These are phyloP conservation scores for Raja brachyura DNA, from an alignment of 2,113 vertebrate genomes.

Conservation along the genomic window DNA sequence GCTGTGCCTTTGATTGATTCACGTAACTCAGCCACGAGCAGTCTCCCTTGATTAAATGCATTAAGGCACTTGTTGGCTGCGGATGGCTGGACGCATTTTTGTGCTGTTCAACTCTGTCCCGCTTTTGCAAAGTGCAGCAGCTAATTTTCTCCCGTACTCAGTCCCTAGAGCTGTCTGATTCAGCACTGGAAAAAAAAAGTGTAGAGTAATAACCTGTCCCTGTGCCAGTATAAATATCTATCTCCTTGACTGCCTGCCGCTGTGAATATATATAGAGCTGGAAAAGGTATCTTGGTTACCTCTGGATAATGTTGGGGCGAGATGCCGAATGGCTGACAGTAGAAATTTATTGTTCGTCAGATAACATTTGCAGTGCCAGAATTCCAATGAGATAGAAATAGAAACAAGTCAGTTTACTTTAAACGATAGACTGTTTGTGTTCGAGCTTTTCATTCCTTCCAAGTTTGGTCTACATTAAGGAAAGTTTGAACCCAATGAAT, in stretches of 20 bases:
- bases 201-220: not conserved
- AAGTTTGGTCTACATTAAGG: not conserved
- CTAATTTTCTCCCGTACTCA: not conserved
- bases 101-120: not conserved
- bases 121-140: not conserved
- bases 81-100: not conserved
- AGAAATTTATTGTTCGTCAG: slow-evolving; percentile 25
- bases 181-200: not conserved
- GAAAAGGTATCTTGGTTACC: not conserved
- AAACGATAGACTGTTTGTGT: not conserved
- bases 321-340: not conserved
- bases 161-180: not conserved
- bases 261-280: slow-evolving; percentile 7
- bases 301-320: not conserved
- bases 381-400: slow-evolving; percentile 5
- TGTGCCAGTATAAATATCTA: not conserved
- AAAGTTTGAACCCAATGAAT: not conserved
- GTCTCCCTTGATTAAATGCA: not conserved
- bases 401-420: not conserved
- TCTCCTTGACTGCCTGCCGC: not conserved
- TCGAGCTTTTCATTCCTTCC: not conserved
- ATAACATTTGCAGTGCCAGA: not conserved
- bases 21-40: not conserved
- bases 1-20: not conserved
- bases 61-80: not conserved